Percentiles rank a stretch among this genome's conserved stretches.
Evolutionary conservation across 2,797 vertebrate genomes (phyloP).

Genomic region (Discoglossus pictus): DNA sequence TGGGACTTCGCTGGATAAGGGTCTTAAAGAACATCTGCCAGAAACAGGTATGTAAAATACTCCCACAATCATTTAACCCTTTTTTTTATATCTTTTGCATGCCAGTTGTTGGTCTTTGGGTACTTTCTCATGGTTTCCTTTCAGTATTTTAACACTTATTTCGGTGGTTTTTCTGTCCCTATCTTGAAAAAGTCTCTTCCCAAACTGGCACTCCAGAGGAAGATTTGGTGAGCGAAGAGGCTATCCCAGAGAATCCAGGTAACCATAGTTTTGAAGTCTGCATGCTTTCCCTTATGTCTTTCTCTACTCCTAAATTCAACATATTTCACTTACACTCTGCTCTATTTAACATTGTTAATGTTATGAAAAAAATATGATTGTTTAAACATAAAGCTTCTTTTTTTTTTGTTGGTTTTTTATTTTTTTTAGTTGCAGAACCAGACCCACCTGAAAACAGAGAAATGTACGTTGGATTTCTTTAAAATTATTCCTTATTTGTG

Average conservation of each 20-base stretch:
- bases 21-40: constrained; percentile 14
- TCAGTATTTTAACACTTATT: too few species aligned
- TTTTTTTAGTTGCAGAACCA: constrained; percentile 27
- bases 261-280: not conserved
- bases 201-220: constrained; percentile 17
- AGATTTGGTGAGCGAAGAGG: constrained; percentile 9
- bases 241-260: constrained; percentile 21
- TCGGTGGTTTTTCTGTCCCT: constrained; percentile 11
- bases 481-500: too few species aligned
- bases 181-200: constrained; percentile 15
- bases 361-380: not conserved
- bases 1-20: constrained; percentile 13
- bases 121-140: too few species aligned
- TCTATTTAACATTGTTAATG: not conserved
- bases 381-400: not conserved
- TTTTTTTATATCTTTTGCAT: constrained; percentile 16
- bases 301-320: too few species aligned
- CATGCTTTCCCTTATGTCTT: not conserved
- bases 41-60: constrained; percentile 6
- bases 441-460: constrained; percentile 25
- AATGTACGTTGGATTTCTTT: constrained; percentile 8
- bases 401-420: too few species aligned
- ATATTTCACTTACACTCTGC: not conserved
- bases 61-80: constrained; percentile 24
- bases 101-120: too few species aligned